Conservation (phyloP, 2,113 vertebrate genomes). For the Suncus etruscus region DNA sequence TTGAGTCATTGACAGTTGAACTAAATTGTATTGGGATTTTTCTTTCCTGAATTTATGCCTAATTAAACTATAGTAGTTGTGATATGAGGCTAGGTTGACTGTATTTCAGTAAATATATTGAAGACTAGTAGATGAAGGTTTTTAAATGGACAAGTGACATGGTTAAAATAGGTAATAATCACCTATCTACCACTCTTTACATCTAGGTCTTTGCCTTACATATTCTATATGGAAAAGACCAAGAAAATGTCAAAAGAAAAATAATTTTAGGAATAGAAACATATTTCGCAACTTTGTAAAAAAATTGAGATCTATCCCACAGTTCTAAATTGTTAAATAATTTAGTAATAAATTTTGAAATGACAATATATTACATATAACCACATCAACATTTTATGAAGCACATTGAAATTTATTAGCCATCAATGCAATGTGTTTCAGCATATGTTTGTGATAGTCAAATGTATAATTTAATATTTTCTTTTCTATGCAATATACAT, state of each 20-base stretch:
- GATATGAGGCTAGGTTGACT: background rate
- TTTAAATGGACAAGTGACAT: background rate
- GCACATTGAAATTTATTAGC: constrained; percentile 72
- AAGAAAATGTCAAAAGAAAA: constrained; percentile 35
- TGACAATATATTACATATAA: constrained; percentile 72
- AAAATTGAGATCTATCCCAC: constrained; percentile 66
- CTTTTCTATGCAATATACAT: constrained; percentile 74
- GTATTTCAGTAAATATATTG: background rate
- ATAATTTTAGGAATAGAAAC: constrained; percentile 67
- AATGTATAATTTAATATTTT: constrained; percentile 82
- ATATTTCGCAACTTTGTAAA: constrained; percentile 55
- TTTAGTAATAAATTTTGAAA: constrained; percentile 84
- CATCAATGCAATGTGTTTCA: constrained; percentile 80
- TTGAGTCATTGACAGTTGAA: background rate
- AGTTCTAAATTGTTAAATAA: constrained; percentile 81
- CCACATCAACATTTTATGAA: constrained; percentile 84
- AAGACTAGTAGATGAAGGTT: background rate
- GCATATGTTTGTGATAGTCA: constrained; percentile 74
- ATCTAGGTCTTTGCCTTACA: background rate
- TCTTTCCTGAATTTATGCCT: background rate
- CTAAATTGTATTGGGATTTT: constrained; percentile 9
- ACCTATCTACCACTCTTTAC: background rate
- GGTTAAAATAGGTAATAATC: background rate
- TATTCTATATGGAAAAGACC: background rate
- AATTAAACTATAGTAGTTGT: background rate